Conservation (phyloP, 2,113 vertebrate species). For the Gymnogyps californianus region DNA sequence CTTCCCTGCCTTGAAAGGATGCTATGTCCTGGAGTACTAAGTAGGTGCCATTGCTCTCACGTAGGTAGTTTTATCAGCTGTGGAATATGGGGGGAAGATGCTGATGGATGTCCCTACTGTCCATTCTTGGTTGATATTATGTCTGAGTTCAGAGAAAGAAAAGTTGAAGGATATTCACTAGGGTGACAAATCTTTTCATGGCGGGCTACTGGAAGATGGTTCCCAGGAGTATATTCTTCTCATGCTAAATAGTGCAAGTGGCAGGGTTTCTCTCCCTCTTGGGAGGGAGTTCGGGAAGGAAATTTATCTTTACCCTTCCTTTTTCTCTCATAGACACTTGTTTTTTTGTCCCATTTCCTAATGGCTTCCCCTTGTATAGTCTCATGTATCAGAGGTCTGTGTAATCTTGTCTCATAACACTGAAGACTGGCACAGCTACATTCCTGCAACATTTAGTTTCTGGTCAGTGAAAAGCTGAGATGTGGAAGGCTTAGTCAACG, state of each 20-base stretch:
- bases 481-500: not conserved
- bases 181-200: not conserved
- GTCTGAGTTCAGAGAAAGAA: not conserved
- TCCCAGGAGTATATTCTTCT: not conserved
- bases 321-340: not conserved
- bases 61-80: not conserved
- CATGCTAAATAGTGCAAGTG: not conserved
- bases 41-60: not conserved
- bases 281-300: not conserved
- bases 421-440: not conserved
- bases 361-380: not conserved
- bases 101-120: not conserved
- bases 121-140: not conserved
- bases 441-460: not conserved
- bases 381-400: not conserved
- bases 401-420: not conserved
- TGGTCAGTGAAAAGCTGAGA: not conserved
- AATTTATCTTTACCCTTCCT: not conserved
- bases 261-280: not conserved
- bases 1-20: not conserved
- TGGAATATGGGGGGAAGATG: not conserved
- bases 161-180: not conserved
- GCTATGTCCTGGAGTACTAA: not conserved
- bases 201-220: not conserved
- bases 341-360: not conserved